Evolutionary conservation across 2,113 vertebrate genomes (phyloP).

Genomic region (Physeter macrocephalus): DNA sequence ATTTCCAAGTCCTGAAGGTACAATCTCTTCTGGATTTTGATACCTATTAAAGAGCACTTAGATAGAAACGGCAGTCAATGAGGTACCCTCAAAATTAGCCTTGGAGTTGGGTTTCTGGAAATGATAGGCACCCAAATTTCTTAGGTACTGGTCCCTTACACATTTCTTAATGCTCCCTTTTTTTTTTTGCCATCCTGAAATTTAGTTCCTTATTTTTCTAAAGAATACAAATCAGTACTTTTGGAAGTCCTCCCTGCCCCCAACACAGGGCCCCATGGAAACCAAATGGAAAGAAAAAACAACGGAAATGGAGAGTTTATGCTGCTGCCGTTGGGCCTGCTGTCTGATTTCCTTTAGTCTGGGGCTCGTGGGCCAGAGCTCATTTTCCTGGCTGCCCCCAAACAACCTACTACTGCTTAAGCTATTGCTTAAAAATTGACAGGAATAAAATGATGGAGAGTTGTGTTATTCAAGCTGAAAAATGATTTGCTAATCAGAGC

Average conservation of each 20-base stretch:
- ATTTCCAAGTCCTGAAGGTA: background rate
- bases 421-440: constrained; percentile 46
- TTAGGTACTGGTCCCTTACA: background rate
- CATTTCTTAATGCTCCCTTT: background rate
- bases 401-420: constrained; percentile 45
- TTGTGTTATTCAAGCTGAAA: constrained; percentile 39
- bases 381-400: constrained; percentile 61
- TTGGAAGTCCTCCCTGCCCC: background rate
- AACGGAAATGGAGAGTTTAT: background rate
- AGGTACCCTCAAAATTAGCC: background rate
- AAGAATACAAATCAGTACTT: background rate
- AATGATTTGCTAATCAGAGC: constrained; percentile 28
- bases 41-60: background rate
- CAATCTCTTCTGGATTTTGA: background rate
- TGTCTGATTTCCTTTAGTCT: constrained; percentile 28
- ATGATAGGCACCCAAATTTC: background rate
- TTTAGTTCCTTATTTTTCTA: background rate
- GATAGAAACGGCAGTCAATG: background rate
- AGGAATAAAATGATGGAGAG: constrained; percentile 11
- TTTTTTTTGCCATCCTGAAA: background rate
- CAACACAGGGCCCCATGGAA: constrained; percentile 37
- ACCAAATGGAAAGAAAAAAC: constrained; percentile 32
- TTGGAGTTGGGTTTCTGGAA: background rate
- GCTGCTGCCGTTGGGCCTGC: background rate
- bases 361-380: background rate